phyloP scores from a whole-genome alignment of 2,113 vertebrate genomes.

The Cheirogaleus medius region DNA sequence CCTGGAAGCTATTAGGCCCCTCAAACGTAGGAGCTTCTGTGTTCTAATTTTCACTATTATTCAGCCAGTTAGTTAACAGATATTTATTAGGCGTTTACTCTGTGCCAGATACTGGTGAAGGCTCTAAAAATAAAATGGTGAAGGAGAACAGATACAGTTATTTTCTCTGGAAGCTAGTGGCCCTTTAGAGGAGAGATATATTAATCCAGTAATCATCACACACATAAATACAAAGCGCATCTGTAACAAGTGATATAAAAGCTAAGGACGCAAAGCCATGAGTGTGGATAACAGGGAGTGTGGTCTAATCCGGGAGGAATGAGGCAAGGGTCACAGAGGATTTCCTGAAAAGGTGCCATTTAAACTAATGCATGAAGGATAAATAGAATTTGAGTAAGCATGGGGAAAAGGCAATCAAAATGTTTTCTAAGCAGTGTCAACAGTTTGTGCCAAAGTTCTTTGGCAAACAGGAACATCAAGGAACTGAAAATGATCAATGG shows the following conservation, averaged over 20 bases:
- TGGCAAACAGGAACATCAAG: background rate
- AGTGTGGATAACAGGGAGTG: background rate
- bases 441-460: background rate
- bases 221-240: background rate
- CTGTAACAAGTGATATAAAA: background rate
- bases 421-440: background rate
- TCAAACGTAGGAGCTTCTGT: background rate
- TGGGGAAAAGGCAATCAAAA: background rate
- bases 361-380: background rate
- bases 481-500: background rate
- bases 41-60: background rate
- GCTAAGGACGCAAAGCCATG: background rate
- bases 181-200: background rate
- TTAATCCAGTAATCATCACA: background rate
- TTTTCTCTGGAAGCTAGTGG: background rate
- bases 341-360: background rate
- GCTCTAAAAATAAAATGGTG: background rate
- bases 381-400: background rate
- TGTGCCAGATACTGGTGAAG: background rate
- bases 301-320: background rate
- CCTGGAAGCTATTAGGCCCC: background rate
- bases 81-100: slow-evolving; percentile 26
- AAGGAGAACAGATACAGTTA: background rate
- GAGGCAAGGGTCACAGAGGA: background rate
- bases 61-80: slow-evolving; percentile 34